These are phyloP conservation scores for Drosophila prolongata DNA, from an alignment of 2,888 invertebrate species.

Conservation along the genomic window DNA sequence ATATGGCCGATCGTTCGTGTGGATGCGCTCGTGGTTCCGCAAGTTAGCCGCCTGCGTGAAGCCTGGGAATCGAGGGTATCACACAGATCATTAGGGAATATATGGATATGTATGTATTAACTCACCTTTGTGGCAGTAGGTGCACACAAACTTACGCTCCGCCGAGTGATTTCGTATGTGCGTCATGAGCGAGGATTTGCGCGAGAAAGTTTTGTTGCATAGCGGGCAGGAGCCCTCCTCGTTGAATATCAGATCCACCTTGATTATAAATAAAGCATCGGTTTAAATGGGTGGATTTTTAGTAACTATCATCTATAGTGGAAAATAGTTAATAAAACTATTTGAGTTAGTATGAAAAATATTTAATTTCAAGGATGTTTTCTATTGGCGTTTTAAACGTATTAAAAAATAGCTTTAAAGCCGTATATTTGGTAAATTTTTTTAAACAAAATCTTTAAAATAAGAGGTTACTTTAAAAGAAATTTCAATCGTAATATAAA, in stretches of 20 bases:
- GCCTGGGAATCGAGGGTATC: conserved; percentile 58
- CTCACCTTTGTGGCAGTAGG: conserved; percentile 84
- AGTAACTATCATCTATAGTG: not conserved
- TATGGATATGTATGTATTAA: not conserved
- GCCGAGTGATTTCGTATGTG: conserved; percentile 85
- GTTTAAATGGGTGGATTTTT: conserved; percentile 10
- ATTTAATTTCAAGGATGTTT: too few species aligned
- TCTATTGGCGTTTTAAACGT: too few species aligned
- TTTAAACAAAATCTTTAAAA: too few species aligned
- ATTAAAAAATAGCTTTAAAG: too few species aligned
- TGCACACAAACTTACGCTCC: conserved; percentile 84
- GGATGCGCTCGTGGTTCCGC: conserved; percentile 84
- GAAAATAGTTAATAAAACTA: too few species aligned
- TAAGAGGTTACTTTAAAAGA: too few species aligned
- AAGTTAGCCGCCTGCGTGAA: conserved; percentile 85
- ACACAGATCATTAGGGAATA: not conserved
- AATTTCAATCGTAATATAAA: too few species aligned
- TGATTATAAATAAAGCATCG: conserved; percentile 8
- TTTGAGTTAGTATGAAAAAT: too few species aligned
- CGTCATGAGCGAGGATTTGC: conserved; percentile 84
- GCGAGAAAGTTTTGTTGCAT: conserved; percentile 84
- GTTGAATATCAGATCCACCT: conserved; percentile 84
- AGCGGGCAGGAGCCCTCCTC: conserved; percentile 85
- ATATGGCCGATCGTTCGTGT: conserved; percentile 85
- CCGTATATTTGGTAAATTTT: too few species aligned